Conservation (phyloP, 1,140 invertebrate species). For the Zaprionus camerounensis region DNA sequence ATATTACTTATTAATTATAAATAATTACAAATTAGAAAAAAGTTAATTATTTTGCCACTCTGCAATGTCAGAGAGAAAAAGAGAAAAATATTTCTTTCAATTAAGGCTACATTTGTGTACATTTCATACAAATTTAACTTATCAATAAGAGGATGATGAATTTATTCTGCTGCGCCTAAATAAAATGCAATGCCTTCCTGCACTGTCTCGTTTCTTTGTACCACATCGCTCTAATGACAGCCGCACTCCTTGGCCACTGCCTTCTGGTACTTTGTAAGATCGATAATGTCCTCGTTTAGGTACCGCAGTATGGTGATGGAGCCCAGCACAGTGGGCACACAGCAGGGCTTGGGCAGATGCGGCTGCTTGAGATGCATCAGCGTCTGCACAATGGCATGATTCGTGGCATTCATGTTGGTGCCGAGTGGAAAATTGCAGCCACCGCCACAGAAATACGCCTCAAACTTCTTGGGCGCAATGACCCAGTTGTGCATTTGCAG, state of each 20-base stretch:
- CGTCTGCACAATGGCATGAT: constrained; percentile 82
- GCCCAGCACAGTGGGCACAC: constrained; percentile 73
- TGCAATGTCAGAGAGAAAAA: no score
- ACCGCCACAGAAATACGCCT: constrained; percentile 80
- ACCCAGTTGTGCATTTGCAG: constrained; percentile 81
- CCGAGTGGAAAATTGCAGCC: constrained; percentile 81
- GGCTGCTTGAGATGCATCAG: constrained; percentile 81
- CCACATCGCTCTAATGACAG: constrained; percentile 58
- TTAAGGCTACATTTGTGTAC: no score
- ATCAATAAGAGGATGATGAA: background rate
- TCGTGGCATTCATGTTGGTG: constrained; percentile 83
- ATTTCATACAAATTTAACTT: background rate
- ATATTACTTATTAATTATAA: background rate
- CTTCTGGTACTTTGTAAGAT: constrained; percentile 78
- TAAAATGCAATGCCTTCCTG: background rate
- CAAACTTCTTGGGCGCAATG: constrained; percentile 82
- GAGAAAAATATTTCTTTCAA: no score
- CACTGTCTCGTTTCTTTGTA: background rate
- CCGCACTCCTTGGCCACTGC: constrained; percentile 79
- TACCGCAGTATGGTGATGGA: constrained; percentile 79
- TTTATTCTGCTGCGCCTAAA: rapidly evolving
- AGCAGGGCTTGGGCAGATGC: constrained; percentile 78
- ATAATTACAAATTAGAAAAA: background rate
- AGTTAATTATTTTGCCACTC: background rate
- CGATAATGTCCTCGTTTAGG: constrained; percentile 78